Evolutionary conservation across 30 jellyfish, hydroid and myxozoan species (phyloP), one percentile per base, ranked within the genome.

Genomic region (Aurelia sp.): DNA sequence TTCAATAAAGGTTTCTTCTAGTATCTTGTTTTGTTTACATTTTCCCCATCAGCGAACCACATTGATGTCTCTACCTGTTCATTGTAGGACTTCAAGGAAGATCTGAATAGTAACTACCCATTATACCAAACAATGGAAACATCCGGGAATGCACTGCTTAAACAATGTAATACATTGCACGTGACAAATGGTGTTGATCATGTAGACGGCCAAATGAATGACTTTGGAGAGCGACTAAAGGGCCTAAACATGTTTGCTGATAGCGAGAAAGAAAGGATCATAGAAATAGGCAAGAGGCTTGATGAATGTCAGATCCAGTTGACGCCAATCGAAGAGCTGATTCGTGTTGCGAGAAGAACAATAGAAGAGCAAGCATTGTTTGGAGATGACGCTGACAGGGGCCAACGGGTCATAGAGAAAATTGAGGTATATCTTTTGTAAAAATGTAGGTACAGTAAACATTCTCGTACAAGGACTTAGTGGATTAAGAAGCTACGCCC

Each of bases 301-400:
- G 93, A 94, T 74, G 91, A 84, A 59, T 87, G 89, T 21, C 98
- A 88, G 62, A 74, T 68, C 22, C 75, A 91, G 61, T 74, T 94
- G 55, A 68, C 76, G 19, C 97, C 97, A 0, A 44, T 94, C 15
- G 96, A 85, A 41, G 99, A 94, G 23, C 70, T 94, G 78, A 65
- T 94, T 31, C 71, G 86, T 27, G 69, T 61, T 35, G 96, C 96
- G 17, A 85, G 73, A 62, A 72, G 81, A 64, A 67, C 92, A 16
- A 52, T 84, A 1, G 73, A 73, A 15, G 90, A 78, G 52, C 92
- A 90, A 48, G 37, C 59, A 17, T 19, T 70, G 78, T 79, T 94
- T 73, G 97, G 96, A 8, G 93, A 74, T 57, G 97, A 94, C 53
- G 90, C 60, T 21, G 97, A 78, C 3, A 83, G 90, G 58, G 97